Conservation (phyloP, 1,140 invertebrate species). For the Matsumurasca onukii region DNA sequence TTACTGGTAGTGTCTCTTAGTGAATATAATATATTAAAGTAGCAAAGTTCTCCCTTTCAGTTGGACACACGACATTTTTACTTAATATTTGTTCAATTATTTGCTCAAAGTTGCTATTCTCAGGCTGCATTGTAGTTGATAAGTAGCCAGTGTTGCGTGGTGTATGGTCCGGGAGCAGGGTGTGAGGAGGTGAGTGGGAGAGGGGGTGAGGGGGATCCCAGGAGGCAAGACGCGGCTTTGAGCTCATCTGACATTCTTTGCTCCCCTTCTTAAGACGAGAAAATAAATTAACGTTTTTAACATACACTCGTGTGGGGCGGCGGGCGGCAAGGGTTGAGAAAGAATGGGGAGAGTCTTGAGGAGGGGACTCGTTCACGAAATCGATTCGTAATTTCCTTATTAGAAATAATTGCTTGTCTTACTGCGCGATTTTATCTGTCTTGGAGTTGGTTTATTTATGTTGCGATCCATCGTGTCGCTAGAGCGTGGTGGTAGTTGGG, state of each 20-base stretch:
- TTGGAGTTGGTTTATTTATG: conserved; percentile 13
- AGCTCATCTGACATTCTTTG: conserved; percentile 23
- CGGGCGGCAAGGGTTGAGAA: conserved; percentile 25
- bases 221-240: conserved; percentile 5
- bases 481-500: neutral
- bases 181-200: neutral
- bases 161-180: neutral
- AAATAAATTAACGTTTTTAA: conserved; percentile 32
- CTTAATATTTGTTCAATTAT: too few relatives aligned
- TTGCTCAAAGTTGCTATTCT: too few relatives aligned
- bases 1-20: too few relatives aligned
- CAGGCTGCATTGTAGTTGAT: too few relatives aligned
- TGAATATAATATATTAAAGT: too few relatives aligned
- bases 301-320: conserved; percentile 21
- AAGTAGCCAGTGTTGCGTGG: too few relatives aligned
- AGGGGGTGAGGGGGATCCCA: too few relatives aligned
- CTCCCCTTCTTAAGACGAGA: conserved; percentile 32
- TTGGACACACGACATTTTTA: too few relatives aligned
- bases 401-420: conserved; percentile 29
- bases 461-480: conserved; percentile 2
- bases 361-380: conserved; percentile 4
- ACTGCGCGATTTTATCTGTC: conserved; percentile 25
- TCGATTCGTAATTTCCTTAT: conserved; percentile 31
- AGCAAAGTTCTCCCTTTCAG: too few relatives aligned
- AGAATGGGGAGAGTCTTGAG: conserved; percentile 13